Conservation (phyloP, 2,797 vertebrate species). For the Tinamus major region DNA sequence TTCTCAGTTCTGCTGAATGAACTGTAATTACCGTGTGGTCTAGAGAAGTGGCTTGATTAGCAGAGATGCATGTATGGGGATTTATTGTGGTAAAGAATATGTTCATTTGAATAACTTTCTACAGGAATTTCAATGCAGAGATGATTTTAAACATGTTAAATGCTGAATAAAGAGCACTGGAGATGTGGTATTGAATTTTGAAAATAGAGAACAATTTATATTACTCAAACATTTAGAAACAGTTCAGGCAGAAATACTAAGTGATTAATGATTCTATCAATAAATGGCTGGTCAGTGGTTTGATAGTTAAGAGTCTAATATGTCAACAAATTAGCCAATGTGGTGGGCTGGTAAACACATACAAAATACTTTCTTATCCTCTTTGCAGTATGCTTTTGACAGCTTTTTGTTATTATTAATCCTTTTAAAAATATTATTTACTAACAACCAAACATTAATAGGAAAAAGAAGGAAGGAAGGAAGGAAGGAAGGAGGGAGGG, state of each 20-base stretch:
- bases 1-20: conserved; percentile 8
- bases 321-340: neutral
- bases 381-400: neutral
- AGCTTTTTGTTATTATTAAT: neutral
- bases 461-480: too few species aligned
- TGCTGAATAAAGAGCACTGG: conserved; percentile 3
- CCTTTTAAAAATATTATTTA: neutral
- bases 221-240: conserved; percentile 35
- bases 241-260: conserved; percentile 36
- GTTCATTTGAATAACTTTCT: conserved; percentile 24
- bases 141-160: conserved; percentile 51
- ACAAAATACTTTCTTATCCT: neutral
- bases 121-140: conserved; percentile 26
- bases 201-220: conserved; percentile 25
- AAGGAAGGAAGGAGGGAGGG: too few species aligned
- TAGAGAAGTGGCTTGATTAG: conserved; percentile 45
- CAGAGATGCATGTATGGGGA: neutral
- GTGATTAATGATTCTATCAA: conserved; percentile 32
- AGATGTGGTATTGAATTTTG: neutral
- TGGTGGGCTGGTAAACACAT: neutral
- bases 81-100: conserved; percentile 19
- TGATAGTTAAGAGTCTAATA: neutral
- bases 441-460: neutral
- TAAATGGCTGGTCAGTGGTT: conserved; percentile 35
- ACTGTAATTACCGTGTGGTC: conserved; percentile 23